These are phyloP conservation scores for Zaprionus nigranus DNA, from an alignment of 1,140 invertebrate genomes.

Conservation along the genomic window DNA sequence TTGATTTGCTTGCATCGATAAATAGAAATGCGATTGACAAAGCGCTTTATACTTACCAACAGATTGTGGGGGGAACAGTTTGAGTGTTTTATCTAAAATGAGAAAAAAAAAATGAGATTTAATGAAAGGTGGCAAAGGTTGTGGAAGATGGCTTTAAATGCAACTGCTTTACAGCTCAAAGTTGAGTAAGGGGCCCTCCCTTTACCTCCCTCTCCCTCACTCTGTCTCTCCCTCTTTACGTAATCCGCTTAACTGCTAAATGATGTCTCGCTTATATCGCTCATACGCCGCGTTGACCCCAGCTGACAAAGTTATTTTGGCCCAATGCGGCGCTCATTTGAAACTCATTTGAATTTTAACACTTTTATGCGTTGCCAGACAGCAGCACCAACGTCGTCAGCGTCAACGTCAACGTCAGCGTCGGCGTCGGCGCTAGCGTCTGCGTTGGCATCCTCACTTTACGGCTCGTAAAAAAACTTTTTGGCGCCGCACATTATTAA, in stretches of 20 bases:
- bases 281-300: constrained; percentile 68
- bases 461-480: constrained; percentile 77
- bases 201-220: not conserved
- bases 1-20: constrained; percentile 67
- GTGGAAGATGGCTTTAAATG: not conserved
- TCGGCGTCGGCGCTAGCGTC: constrained; percentile 1
- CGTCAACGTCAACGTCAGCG: constrained; percentile 10
- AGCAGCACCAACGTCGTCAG: not conserved
- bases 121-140: not conserved
- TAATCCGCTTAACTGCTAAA: constrained; percentile 52
- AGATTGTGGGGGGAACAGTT: not conserved
- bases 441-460: constrained; percentile 39
- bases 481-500: constrained; percentile 83
- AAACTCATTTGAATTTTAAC: constrained; percentile 80
- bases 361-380: constrained; percentile 66
- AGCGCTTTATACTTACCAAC: constrained; percentile 18
- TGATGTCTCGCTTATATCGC: constrained; percentile 43
- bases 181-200: too few species aligned
- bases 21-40: constrained; percentile 8
- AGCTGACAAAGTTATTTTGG: constrained; percentile 60
- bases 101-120: constrained; percentile 9
- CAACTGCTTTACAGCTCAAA: not conserved
- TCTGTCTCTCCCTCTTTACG: not conserved
- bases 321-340: constrained; percentile 59
- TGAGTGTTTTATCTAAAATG: constrained; percentile 13